Evolutionary conservation across 1,140 invertebrate species (phyloP).

Genomic region (Thalassaphorura encarpata): DNA sequence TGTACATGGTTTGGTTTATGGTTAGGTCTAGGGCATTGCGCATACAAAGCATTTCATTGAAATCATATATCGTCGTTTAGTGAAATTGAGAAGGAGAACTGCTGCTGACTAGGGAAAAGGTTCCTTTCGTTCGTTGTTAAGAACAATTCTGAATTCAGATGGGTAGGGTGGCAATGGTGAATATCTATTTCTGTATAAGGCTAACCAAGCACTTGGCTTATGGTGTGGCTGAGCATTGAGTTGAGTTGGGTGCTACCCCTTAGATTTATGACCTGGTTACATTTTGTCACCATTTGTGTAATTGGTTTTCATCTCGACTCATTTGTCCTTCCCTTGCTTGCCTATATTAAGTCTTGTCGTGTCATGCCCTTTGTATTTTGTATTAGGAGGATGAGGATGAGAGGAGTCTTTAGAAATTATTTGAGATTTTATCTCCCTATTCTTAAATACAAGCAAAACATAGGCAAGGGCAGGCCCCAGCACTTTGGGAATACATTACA

Average conservation of each 20-base stretch:
- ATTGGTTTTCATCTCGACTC: slow-evolving; percentile 12
- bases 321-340: too few species aligned
- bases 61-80: background rate
- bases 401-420: too few species aligned
- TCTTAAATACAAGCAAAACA: too few species aligned
- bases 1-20: background rate
- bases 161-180: background rate
- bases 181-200: background rate
- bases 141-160: background rate
- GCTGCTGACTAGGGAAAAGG: too few species aligned
- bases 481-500: too few species aligned
- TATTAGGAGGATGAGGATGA: too few species aligned
- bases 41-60: background rate
- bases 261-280: slow-evolving; percentile 9
- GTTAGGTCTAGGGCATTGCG: background rate
- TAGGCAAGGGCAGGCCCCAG: too few species aligned
- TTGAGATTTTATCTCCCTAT: too few species aligned
- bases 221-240: too few species aligned
- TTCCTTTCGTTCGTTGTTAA: background rate
- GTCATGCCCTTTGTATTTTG: too few species aligned
- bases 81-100: background rate
- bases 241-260: too few species aligned
- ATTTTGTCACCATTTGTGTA: slow-evolving; percentile 18
- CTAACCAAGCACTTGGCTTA: background rate
- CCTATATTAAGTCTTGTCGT: too few species aligned